phyloP scores from a whole-genome alignment of 1,140 invertebrate species.

The Archegozetes longisetosus region DNA sequence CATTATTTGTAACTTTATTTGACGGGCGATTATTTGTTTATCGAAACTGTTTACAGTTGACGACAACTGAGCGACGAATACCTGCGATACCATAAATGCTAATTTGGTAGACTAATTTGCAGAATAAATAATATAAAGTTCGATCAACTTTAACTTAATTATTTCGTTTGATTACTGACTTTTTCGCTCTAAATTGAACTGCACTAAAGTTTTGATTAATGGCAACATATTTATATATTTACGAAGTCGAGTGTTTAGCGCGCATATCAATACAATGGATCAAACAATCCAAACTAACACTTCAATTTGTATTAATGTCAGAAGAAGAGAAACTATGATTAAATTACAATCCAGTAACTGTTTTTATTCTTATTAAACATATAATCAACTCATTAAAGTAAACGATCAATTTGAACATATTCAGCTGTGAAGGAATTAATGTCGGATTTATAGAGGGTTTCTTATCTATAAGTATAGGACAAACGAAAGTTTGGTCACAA shows the following conservation, averaged over 20 bases:
- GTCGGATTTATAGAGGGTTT: too few relatives aligned
- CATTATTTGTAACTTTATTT: background rate
- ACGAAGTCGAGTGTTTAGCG: conserved; percentile 2
- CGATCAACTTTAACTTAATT: background rate
- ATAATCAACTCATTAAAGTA: too few relatives aligned
- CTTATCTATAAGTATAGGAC: too few relatives aligned
- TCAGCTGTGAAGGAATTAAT: too few relatives aligned
- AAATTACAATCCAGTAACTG: too few relatives aligned
- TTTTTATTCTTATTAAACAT: too few relatives aligned
- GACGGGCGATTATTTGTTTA: conserved; percentile 7
- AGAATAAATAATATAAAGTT: conserved; percentile 1
- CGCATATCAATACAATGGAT: conserved; percentile 3
- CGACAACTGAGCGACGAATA: conserved; percentile 1
- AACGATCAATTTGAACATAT: too few relatives aligned
- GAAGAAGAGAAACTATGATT: conserved; percentile 7
- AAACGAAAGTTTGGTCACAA: too few relatives aligned
- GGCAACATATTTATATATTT: background rate
- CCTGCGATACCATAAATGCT: conserved; percentile 3
- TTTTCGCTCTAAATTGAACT: background rate
- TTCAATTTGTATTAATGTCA: conserved; percentile 4
- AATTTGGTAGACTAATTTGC: background rate
- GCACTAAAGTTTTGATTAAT: background rate
- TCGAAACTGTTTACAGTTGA: background rate
- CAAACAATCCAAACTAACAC: conserved; percentile 8
- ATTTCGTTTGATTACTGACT: background rate